Percentiles rank a stretch among this genome's conserved stretches.
These are phyloP conservation scores for Caenorhabditis afra DNA, from an alignment of 2,888 invertebrate genomes.

Conservation along the genomic window DNA sequence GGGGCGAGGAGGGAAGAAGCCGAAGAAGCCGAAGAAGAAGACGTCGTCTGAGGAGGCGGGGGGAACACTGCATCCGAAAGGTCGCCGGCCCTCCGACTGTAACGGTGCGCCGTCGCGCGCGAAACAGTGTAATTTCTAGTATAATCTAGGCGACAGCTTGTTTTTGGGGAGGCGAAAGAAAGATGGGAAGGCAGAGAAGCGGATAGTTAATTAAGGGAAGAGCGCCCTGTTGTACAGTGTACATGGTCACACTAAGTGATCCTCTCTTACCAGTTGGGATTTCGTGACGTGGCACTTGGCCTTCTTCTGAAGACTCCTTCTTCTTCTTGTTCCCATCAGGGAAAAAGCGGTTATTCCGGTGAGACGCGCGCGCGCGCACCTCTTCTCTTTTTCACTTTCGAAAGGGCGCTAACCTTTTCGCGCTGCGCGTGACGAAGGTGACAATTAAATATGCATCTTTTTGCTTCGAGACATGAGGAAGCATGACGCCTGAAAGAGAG, in stretches of 20 bases:
- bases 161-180: conserved; percentile 11
- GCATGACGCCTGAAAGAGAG: conserved; percentile 25
- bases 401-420: conserved; percentile 47
- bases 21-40: conserved; percentile 36
- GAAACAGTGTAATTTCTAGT: conserved; percentile 51
- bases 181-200: conserved; percentile 13
- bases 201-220: conserved; percentile 46
- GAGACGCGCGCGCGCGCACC: conserved; percentile 43
- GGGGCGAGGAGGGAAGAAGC: conserved; percentile 35
- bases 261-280: conserved; percentile 14
- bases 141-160: conserved; percentile 57
- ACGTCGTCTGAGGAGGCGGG: conserved; percentile 7
- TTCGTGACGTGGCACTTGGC: conserved; percentile 27
- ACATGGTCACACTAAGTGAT: conserved; percentile 40
- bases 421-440: conserved; percentile 28
- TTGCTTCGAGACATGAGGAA: conserved; percentile 31
- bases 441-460: conserved; percentile 26
- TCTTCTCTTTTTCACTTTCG: conserved; percentile 25
- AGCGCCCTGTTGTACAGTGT: conserved; percentile 35
- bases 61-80: conserved; percentile 42
- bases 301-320: neutral
- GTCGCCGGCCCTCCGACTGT: conserved; percentile 44
- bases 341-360: conserved; percentile 49
- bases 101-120: conserved; percentile 21
- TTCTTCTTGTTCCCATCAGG: neutral